Percentiles rank a stretch among this genome's conserved stretches.
These are phyloP conservation scores for Aricia artaxerxes DNA, from an alignment of 2,888 invertebrate genomes.

Conservation along the genomic window DNA sequence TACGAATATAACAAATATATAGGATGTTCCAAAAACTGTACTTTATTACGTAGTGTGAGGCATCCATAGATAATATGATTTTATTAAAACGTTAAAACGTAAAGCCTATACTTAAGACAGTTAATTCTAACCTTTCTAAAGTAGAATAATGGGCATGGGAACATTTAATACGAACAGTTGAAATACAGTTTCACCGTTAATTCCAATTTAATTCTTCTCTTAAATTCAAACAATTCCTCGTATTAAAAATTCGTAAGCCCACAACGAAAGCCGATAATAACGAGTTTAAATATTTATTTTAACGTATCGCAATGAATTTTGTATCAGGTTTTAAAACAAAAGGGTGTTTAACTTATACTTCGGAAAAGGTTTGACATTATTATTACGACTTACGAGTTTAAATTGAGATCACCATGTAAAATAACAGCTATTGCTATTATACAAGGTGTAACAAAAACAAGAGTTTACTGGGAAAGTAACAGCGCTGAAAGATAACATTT, in stretches of 20 bases:
- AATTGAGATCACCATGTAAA: not conserved
- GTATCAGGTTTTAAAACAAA: not conserved
- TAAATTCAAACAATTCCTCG: not conserved
- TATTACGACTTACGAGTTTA: not conserved
- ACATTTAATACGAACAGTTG: not conserved
- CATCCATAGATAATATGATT: not conserved
- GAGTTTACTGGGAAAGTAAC: too few species aligned
- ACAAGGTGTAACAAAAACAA: too few species aligned
- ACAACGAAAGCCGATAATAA: not conserved
- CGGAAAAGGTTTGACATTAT: not conserved
- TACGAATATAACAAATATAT: not conserved
- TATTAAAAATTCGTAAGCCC: not conserved
- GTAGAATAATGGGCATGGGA: slow-evolving; percentile 1
- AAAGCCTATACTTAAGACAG: not conserved
- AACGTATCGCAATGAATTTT: slow-evolving; percentile 3
- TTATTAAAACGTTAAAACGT: not conserved
- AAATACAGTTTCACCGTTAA: not conserved
- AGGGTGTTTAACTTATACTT: not conserved
- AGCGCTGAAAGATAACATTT: too few species aligned
- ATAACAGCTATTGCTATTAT: not conserved
- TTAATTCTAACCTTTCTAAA: not conserved
- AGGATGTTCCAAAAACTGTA: not conserved
- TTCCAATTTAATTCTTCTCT: not conserved
- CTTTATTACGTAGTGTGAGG: not conserved
- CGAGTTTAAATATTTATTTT: not conserved